Percentiles rank a stretch among this genome's conserved stretches.
phyloP scores from a whole-genome alignment of 2,113 vertebrate species.

The Etheostoma spectabile region DNA sequence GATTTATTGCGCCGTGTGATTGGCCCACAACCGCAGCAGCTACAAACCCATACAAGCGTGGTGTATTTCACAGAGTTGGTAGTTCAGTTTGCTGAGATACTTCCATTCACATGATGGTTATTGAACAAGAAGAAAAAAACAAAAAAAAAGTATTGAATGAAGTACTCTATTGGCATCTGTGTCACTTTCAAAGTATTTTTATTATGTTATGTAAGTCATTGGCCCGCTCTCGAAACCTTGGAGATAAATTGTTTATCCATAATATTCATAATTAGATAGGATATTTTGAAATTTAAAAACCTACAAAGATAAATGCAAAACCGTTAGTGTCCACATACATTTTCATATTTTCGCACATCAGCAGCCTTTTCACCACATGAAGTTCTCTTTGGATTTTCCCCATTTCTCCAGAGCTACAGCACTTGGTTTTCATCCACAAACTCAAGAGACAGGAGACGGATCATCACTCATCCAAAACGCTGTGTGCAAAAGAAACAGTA shows the following conservation, averaged over 20 bases:
- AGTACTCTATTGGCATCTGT: no score
- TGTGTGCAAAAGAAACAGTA: conserved; percentile 62
- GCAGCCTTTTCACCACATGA: conserved; percentile 30
- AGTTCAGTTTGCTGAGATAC: no score
- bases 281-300: not conserved
- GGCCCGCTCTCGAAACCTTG: not conserved
- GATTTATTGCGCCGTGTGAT: no score
- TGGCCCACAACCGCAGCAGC: no score
- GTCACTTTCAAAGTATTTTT: no score
- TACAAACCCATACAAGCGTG: no score
- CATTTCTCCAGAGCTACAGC: not conserved
- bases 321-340: conserved; percentile 12
- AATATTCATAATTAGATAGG: not conserved
- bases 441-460: conserved; percentile 33
- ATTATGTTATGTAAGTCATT: not conserved
- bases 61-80: no score
- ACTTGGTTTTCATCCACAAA: conserved; percentile 48
- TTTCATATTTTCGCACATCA: conserved; percentile 12
- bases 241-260: not conserved
- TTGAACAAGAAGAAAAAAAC: no score
- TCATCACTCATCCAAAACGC: conserved; percentile 59
- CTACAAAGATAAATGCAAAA: conserved; percentile 11
- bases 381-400: conserved; percentile 21
- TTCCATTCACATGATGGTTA: no score
- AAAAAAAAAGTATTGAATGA: no score